Percentiles rank a stretch among this genome's conserved stretches.
These are phyloP conservation scores for Scaptomyza flava DNA, from an alignment of 2,888 invertebrate genomes.

Conservation along the genomic window DNA sequence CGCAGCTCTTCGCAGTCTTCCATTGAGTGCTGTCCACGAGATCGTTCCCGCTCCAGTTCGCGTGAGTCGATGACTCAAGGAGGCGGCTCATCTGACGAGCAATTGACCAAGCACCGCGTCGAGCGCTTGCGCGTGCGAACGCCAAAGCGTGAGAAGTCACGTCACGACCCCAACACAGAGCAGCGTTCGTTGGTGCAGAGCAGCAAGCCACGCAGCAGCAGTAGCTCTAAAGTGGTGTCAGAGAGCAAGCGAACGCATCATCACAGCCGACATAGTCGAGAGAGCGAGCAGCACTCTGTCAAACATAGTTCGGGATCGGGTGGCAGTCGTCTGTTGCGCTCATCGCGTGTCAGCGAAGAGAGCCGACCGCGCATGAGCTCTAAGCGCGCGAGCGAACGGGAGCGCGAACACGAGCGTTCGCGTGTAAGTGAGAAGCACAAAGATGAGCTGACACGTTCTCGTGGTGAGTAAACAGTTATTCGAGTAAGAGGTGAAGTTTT, in stretches of 20 bases:
- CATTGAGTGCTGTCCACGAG: constrained; percentile 80
- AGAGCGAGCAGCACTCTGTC: constrained; percentile 44
- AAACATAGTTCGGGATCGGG: constrained; percentile 51
- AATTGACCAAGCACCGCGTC: constrained; percentile 56
- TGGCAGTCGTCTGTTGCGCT: constrained; percentile 58
- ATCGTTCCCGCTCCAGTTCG: constrained; percentile 81
- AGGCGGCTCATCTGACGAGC: constrained; percentile 78
- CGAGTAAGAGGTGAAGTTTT: neutral
- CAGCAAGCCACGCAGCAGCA: constrained; percentile 52
- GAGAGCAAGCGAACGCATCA: constrained; percentile 66
- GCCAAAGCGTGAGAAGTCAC: constrained; percentile 70
- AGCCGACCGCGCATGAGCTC: constrained; percentile 58
- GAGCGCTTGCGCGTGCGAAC: constrained; percentile 75
- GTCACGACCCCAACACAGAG: constrained; percentile 50
- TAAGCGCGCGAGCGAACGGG: constrained; percentile 51
- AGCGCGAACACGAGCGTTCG: constrained; percentile 13
- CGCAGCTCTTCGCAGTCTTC: constrained; percentile 83
- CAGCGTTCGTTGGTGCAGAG: constrained; percentile 44
- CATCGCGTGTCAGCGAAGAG: constrained; percentile 65
- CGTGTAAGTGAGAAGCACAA: constrained; percentile 47
- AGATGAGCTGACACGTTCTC: constrained; percentile 34
- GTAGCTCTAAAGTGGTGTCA: constrained; percentile 31
- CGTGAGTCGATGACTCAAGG: constrained; percentile 75
- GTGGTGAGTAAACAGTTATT: constrained; percentile 60
- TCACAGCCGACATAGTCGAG: constrained; percentile 65